Conservation (phyloP, 2,113 vertebrate species). For the Sclerurus mexicanus region DNA sequence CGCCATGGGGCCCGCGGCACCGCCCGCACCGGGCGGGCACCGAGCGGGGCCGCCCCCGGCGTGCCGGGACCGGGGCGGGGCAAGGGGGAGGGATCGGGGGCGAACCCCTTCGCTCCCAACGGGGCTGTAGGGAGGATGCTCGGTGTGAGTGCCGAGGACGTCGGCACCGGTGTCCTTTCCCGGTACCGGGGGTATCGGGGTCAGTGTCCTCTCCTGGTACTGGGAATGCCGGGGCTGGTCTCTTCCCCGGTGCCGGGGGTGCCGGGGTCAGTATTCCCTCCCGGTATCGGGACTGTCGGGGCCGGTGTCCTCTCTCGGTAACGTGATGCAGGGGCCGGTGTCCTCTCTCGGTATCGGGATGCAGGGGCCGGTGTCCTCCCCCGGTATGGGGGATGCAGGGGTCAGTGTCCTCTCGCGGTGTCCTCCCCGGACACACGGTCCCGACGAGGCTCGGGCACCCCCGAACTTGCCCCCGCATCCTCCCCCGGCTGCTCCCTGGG, state of each 20-base stretch:
- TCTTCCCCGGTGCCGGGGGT: not conserved
- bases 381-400: too few relatives aligned
- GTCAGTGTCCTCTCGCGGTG: not conserved
- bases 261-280: not conserved
- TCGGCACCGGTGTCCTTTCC: too few relatives aligned
- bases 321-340: not conserved
- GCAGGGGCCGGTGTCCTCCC: not conserved
- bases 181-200: not conserved
- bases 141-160: not conserved
- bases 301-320: not conserved
- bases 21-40: not conserved
- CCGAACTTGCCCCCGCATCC: not conserved
- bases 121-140: accelerated
- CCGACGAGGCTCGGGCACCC: not conserved
- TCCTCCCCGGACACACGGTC: too few relatives aligned
- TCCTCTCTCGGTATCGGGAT: not conserved
- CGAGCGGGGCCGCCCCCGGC: not conserved
- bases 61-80: not conserved
- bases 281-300: not conserved
- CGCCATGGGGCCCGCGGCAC: not conserved
- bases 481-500: not conserved
- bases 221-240: too few relatives aligned
- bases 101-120: accelerated
- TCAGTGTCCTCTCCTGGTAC: not conserved
- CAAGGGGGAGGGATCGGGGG: too few relatives aligned